Base-by-base conservation (phyloP, 2,888 invertebrate species). In the Mantis religiosa region DNA sequence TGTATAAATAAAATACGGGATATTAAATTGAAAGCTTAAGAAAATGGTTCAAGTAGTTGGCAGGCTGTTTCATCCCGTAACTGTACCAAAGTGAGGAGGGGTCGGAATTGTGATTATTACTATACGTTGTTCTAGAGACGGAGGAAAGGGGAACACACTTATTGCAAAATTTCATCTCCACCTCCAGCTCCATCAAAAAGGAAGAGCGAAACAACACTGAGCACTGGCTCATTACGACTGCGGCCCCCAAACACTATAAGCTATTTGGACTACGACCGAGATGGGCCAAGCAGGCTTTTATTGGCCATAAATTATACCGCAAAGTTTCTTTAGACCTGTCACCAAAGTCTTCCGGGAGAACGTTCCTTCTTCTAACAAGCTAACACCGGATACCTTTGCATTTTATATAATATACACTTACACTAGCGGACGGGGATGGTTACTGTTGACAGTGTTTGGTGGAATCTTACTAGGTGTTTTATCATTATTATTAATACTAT, bases 251-350 rank as follows among this genome's bases (percentile, higher is more conserved):
- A 71, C 54, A 71, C 54, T 71, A 71, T 71, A 71, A 71, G 54
- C 54, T 71, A 71, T 71, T 71, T 71, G 54, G 54, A 71, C 54
- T 71, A 71, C 54, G 25, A 71, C 54, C 54, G 54, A 71, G 54
- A 71, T 71, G 82, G 25, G 81, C 30, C 30, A 82, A 30, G 81
- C 81, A 28, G 30, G 81, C 82, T 30, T 87, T 87, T 87, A 87
- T 87, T 87, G 82, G 87, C 87, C 82, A 87, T 87, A 87, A 87
- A 87, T 82, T 87, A 47, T 28, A 82, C 27, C 81, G 25, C 71
- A 81, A 82, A 87, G 25, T 87, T 87, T 87, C 87, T 87, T 87
- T 28, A 71, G 28, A 82, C 54, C 87, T 87, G 81, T 87, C 87
- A 82, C 87, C 27, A 54, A 87, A 82, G 30, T 30, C 30, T 83